Percentiles rank a stretch among this genome's conserved stretches.
phyloP scores from a whole-genome alignment of 2,113 vertebrate genomes.

The Oryzias celebensis region DNA sequence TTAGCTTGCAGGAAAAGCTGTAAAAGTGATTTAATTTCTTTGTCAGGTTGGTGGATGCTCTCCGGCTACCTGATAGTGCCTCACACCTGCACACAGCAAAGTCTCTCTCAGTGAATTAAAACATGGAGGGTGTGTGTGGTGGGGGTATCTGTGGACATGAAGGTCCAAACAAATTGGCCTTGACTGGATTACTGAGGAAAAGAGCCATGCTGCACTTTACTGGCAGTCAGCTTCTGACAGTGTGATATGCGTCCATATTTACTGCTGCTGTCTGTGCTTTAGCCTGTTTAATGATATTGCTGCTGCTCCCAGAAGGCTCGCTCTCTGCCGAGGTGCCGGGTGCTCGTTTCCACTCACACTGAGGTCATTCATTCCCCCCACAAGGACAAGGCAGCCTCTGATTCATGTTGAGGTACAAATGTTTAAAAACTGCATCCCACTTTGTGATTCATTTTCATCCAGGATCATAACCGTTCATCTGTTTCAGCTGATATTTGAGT shows the following conservation, averaged over 20 bases:
- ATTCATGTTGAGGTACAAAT: slow-evolving; percentile 4
- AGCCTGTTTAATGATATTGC: slow-evolving; percentile 23
- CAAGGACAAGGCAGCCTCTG: background rate
- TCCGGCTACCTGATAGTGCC: slow-evolving; percentile 56
- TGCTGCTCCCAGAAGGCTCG: background rate
- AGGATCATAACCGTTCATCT: too few relatives aligned
- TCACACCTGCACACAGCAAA: slow-evolving; percentile 63
- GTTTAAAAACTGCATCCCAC: background rate
- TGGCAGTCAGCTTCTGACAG: slow-evolving; percentile 34
- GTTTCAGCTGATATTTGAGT: too few relatives aligned
- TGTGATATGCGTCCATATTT: slow-evolving; percentile 39
- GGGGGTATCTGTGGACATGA: background rate
- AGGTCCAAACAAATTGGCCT: slow-evolving; percentile 48
- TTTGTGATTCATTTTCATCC: too few relatives aligned
- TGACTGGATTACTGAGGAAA: slow-evolving; percentile 59
- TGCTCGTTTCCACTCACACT: background rate
- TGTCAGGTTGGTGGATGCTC: slow-evolving; percentile 62
- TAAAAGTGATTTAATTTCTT: slow-evolving; percentile 68
- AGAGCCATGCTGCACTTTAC: slow-evolving; percentile 41
- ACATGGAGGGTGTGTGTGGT: background rate
- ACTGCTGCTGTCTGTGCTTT: slow-evolving; percentile 14
- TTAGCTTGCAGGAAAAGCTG: slow-evolving; percentile 23
- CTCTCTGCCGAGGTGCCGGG: background rate
- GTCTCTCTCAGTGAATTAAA: slow-evolving; percentile 33
- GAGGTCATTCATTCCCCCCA: slow-evolving; percentile 1